Evolutionary conservation across 2,113 vertebrate species (phyloP), one percentile per base, ranked within the genome.

Genomic region (Oxyura jamaicensis): DNA sequence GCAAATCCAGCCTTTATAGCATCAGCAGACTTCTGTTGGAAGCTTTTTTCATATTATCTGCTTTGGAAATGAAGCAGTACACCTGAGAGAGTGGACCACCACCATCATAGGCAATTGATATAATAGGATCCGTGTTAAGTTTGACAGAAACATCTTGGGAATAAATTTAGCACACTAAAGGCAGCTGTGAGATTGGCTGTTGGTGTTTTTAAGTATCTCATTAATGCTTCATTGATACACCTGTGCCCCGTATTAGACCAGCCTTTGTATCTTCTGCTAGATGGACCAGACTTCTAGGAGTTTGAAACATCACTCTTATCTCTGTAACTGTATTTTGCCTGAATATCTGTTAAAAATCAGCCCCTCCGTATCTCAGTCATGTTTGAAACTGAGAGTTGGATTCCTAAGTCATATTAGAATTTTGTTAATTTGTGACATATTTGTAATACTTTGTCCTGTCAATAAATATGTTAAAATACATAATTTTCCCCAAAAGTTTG

Each of bases 21-120:
- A 22, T 60, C 31, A 10, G 19, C 17, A 44, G 44, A 31, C 42
- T 39, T 75, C 42, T 48, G 2, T 39, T 69, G n/a, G 69, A 14
- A n/a, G 5, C 4, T 25, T 88, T 84, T 93, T 93, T n/a, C 8
- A 0, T 46, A 13, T 71, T 33, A 35, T 41, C 67, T 56, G 12
- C 59, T 86, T 81, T 41, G 65, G 44, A 62, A 78, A 55, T 86
- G 1, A 50, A 63, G 42, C n/a, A n/a, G 50, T 0, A 0, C 35
- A 8, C 17, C 58, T 68, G 35, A 35, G 60, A 36, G 52, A 55
- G 60, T 48, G 60, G 53, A 67, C 90, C n/a, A 31, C 31, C 36
- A 18, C 65, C 44, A 0, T 17, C 36, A 21, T 22, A 17, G 83
- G 50, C n/a, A 60, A 12, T 74, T 21, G 16, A 3, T n/a, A 10